phyloP scores from a whole-genome alignment of 2,888 invertebrate genomes.

The Ormyrus labotus region DNA sequence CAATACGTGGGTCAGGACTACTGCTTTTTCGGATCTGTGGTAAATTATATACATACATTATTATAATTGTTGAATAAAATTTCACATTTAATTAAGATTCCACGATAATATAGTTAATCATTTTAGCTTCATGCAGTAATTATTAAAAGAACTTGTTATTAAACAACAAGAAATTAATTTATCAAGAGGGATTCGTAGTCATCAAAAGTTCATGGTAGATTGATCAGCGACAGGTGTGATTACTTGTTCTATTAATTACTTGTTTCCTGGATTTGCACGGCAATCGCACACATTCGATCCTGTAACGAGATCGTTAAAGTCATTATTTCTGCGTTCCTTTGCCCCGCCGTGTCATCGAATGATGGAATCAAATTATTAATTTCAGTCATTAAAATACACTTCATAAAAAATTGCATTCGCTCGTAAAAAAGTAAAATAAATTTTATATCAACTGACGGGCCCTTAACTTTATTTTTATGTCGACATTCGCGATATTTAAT shows the following conservation, averaged over 20 bases:
- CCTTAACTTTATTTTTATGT: too few relatives aligned
- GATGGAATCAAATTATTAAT: not conserved
- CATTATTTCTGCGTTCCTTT: not conserved
- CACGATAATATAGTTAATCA: not conserved
- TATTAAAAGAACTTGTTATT: too few relatives aligned
- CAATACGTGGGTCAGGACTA: too few relatives aligned
- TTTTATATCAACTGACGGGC: too few relatives aligned
- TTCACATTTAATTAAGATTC: not conserved
- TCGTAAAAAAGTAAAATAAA: too few relatives aligned
- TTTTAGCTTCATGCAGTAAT: not conserved
- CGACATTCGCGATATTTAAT: too few relatives aligned
- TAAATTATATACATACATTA: too few relatives aligned
- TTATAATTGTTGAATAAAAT: too few relatives aligned
- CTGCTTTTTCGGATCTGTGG: too few relatives aligned
- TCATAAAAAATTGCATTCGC: too few relatives aligned
- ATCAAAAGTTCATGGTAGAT: slow-evolving; percentile 9
- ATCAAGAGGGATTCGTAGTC: not conserved
- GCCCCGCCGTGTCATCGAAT: not conserved
- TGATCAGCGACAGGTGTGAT: not conserved
- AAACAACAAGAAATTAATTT: not conserved
- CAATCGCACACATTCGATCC: not conserved
- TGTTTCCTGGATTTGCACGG: not conserved
- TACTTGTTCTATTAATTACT: slow-evolving; percentile 28
- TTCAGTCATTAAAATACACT: too few relatives aligned
- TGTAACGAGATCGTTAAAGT: slow-evolving; percentile 33